Base-by-base conservation (phyloP, 2,113 vertebrate genomes). In the Paradisaea rubra region DNA sequence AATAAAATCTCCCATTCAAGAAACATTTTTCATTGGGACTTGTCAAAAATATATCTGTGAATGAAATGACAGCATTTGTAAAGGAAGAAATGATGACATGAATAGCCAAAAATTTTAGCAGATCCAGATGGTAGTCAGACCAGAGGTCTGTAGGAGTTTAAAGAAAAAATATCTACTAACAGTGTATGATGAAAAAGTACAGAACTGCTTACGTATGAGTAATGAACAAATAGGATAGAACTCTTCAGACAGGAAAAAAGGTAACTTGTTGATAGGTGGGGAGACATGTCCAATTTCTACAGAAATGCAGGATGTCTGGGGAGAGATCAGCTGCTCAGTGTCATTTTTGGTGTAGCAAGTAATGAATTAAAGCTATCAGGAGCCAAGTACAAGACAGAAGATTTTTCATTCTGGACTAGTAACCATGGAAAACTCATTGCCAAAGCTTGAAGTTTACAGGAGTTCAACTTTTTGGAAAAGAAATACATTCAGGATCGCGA, bases 11-110 rank as follows among this genome's bases (percentile, higher is more conserved):
- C 17, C 17, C 2, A 1, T 28, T 85, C 18, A 65, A 72, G 53
- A 45, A 49, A 17, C 0, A 0, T 42, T 83, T 78, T 78, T 54
- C 13, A 13, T 0, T 50, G 22, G 4, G 7, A 52, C 8, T 47
- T 31, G 23, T 45, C 17, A 81, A 73, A 73, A 39, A 49, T 53
- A 22, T 21, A 65, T 66, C 42, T 83, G 9, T 30, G 24, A 83
- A 73, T 73, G 12, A 83, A 86, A 66, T 63, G 9, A 33, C 7
- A 71, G 16, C 15, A 16, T 7, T 50, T 3, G 0, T 73, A 61
- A 41, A 77, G 21, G 15, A 86, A 66, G 27, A 65, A 56, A 70
- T 41, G n/a, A 50, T 7, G 64, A 88, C 90, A 83, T 23, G 9
- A 66, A 61, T 39, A 73, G 15, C 7, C 3, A 49, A 86, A 45